Conservation (phyloP, 2,113 vertebrate genomes). For the Galbula dea region DNA sequence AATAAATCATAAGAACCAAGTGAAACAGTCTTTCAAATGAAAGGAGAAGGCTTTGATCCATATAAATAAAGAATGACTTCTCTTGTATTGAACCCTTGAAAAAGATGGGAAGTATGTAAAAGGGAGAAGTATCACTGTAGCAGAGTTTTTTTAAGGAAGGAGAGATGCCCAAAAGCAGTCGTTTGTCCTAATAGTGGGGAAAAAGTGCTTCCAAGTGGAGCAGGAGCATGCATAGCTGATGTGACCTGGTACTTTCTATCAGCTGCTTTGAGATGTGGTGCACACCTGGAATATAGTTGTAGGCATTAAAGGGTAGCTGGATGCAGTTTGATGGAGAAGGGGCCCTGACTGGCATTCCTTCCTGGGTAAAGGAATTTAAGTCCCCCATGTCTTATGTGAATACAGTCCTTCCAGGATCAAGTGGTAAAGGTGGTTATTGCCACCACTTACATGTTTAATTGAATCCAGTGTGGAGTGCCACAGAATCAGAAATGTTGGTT, state of each 20-base stretch:
- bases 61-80: neutral
- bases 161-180: neutral
- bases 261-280: neutral
- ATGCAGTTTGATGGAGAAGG: neutral
- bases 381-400: neutral
- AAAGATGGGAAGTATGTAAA: neutral
- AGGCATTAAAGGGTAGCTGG: neutral
- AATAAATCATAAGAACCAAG: neutral
- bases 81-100: neutral
- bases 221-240: neutral
- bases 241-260: neutral
- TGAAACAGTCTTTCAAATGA: neutral
- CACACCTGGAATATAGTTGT: fast-evolving
- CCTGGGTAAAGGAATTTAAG: neutral
- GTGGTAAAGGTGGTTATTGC: neutral
- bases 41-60: neutral
- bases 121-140: neutral
- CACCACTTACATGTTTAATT: neutral
- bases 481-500: neutral
- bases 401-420: neutral
- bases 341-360: neutral
- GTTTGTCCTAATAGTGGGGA: neutral
- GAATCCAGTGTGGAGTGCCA: neutral
- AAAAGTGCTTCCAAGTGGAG: neutral
- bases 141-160: neutral